These are phyloP conservation scores for Anoplopoma fimbria DNA, from an alignment of 2,113 vertebrate species.

Conservation along the genomic window DNA sequence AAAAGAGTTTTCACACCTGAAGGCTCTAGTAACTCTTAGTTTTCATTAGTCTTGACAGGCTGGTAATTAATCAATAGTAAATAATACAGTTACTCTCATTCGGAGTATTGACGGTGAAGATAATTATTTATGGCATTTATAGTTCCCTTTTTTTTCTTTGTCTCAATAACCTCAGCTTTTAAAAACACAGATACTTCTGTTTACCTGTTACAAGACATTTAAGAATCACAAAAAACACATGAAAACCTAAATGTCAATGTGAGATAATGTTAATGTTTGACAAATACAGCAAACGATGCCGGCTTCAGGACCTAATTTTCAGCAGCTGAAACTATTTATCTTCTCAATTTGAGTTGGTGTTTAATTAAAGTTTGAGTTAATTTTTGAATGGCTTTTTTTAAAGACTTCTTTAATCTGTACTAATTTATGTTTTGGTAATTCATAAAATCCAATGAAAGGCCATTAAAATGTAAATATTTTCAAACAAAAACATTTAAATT, in stretches of 20 bases:
- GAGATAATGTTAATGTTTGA: background rate
- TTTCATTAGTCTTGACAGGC: background rate
- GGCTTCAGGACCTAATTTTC: background rate
- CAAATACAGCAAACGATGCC: background rate
- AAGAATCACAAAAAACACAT: background rate
- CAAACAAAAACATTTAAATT: background rate
- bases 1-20: fast-evolving
- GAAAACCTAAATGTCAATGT: background rate
- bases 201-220: background rate
- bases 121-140: slow-evolving; percentile 18
- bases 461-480: slow-evolving; percentile 25
- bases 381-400: background rate
- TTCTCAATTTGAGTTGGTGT: background rate
- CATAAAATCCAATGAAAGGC: background rate
- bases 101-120: background rate
- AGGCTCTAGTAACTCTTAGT: background rate
- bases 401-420: background rate
- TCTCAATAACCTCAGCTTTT: background rate
- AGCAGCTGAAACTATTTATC: background rate
- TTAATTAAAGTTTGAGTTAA: background rate
- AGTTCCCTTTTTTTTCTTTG: background rate
- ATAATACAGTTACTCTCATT: background rate
- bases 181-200: background rate
- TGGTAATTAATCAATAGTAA: background rate
- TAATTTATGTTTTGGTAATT: slow-evolving; percentile 25